phyloP scores from a whole-genome alignment of 2,113 vertebrate genomes.

The Chlorodrepanis virens region DNA sequence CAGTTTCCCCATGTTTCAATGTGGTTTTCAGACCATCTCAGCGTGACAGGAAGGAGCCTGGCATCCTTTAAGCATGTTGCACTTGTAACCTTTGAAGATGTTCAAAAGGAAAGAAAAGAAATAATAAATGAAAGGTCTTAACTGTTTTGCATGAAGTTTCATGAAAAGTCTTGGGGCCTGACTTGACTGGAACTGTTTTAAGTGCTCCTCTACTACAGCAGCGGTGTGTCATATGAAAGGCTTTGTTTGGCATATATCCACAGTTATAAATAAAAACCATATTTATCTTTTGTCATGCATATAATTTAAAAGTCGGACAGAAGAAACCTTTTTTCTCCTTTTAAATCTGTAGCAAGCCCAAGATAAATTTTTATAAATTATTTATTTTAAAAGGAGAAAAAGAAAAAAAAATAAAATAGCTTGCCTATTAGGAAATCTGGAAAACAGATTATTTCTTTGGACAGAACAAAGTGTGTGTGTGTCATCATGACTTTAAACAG shows the following conservation, averaged over 20 bases:
- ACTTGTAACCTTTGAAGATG: constrained; percentile 48
- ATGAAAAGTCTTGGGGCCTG: constrained; percentile 13
- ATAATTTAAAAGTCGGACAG: constrained; percentile 26
- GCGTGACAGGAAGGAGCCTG: constrained; percentile 9
- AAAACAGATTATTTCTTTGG: constrained; percentile 60
- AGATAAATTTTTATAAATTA: constrained; percentile 74
- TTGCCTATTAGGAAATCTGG: constrained; percentile 53
- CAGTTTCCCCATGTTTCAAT: neutral
- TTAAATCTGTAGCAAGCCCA: constrained; percentile 54
- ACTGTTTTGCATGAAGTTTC: neutral
- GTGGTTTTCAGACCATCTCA: constrained; percentile 22
- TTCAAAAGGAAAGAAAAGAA: constrained; percentile 20
- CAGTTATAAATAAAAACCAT: constrained; percentile 59
- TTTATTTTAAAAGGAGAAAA: constrained; percentile 65
- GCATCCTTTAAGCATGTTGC: neutral
- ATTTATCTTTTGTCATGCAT: constrained; percentile 53
- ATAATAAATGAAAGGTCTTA: neutral
- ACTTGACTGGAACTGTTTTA: constrained; percentile 49
- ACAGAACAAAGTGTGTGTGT: constrained; percentile 64
- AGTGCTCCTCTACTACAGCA: constrained; percentile 24
- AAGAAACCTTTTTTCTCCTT: constrained; percentile 9
- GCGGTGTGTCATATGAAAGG: constrained; percentile 33
- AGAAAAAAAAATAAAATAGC: constrained; percentile 35
- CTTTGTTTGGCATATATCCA: constrained; percentile 44
- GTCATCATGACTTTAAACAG: constrained; percentile 66